These are phyloP conservation scores for Myopa testacea DNA, from an alignment of 2,888 invertebrate genomes.

Conservation along the genomic window DNA sequence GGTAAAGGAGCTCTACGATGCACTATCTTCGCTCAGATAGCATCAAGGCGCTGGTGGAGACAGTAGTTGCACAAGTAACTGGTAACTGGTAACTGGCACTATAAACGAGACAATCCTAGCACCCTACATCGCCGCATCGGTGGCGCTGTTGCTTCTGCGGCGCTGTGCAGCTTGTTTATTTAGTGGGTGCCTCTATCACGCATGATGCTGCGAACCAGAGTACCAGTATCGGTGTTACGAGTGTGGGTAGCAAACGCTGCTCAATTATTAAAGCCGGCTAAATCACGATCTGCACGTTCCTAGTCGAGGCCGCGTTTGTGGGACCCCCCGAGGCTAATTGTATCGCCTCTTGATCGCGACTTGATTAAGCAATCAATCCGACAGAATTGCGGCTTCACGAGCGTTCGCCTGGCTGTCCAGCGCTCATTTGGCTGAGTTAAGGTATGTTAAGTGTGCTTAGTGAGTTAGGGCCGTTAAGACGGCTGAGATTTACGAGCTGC, in stretches of 20 bases:
- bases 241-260: constrained; percentile 21
- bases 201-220: constrained; percentile 4
- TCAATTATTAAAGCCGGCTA: constrained; percentile 28
- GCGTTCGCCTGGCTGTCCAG: not conserved
- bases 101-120: constrained; percentile 2
- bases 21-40: constrained; percentile 15
- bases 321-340: constrained; percentile 60
- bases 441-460: not conserved
- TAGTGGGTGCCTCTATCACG: constrained; percentile 29
- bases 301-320: constrained; percentile 42
- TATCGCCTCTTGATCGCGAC: constrained; percentile 53
- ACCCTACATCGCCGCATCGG: not conserved
- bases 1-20: not conserved
- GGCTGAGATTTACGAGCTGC: constrained; percentile 26
- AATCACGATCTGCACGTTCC: constrained; percentile 22
- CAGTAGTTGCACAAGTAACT: not conserved
- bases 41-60: not conserved
- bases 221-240: constrained; percentile 2
- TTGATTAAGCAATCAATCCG: constrained; percentile 63
- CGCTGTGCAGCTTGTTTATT: not conserved
- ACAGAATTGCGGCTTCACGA: constrained; percentile 41
- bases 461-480: not conserved
- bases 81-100: not conserved
- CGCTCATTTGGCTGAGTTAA: too few species aligned
- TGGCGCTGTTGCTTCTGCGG: not conserved